Conservation (phyloP, 2,888 invertebrate genomes). For the Gandaritis pyraliata region DNA sequence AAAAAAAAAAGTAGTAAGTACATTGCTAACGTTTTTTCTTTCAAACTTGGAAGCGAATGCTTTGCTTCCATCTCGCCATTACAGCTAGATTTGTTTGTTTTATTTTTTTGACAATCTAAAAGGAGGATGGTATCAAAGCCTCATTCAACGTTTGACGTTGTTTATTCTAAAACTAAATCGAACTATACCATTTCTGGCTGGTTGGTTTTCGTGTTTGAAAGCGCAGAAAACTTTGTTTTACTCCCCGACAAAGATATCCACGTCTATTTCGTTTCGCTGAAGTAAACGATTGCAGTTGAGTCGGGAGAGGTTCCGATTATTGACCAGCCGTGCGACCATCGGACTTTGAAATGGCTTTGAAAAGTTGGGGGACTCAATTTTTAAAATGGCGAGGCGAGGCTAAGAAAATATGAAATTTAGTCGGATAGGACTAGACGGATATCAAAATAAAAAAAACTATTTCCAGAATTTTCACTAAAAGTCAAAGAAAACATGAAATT, state of each 20-base stretch:
- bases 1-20: no score
- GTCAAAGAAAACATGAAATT: background rate
- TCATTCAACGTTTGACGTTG: slow-evolving; percentile 1
- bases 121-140: background rate
- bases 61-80: no score
- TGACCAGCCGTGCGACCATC: slow-evolving; percentile 15
- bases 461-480: no score
- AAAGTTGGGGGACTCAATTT: slow-evolving; percentile 15
- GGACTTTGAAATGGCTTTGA: slow-evolving; percentile 36
- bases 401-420: background rate
- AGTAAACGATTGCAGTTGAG: slow-evolving; percentile 37
- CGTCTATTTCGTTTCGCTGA: slow-evolving; percentile 49
- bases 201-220: slow-evolving; percentile 49
- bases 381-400: background rate
- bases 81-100: no score
- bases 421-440: background rate
- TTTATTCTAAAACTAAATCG: background rate
- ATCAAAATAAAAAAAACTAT: no score
- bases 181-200: slow-evolving; percentile 45
- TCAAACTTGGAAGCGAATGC: no score
- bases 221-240: slow-evolving; percentile 49
- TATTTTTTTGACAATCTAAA: no score
- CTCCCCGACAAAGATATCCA: slow-evolving; percentile 49
- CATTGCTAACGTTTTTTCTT: no score
- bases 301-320: slow-evolving; percentile 36